Conservation (phyloP, 2,888 invertebrate genomes). For the Uropetala carovei region DNA sequence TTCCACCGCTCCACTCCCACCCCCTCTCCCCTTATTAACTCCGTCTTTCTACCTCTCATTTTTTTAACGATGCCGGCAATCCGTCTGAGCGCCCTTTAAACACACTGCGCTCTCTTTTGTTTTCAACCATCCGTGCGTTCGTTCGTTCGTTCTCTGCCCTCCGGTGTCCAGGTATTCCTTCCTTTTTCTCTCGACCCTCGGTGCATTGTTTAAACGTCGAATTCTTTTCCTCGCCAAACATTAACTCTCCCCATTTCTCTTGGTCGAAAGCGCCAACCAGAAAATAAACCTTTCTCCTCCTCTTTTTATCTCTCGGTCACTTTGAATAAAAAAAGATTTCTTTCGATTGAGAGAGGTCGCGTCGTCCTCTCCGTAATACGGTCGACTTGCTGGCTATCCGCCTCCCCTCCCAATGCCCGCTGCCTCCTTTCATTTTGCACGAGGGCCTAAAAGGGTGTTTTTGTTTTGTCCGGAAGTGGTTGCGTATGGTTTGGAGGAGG, state of each 20-base stretch:
- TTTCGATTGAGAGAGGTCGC: too few relatives aligned
- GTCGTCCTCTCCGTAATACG: too few relatives aligned
- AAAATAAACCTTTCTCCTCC: constrained; percentile 1
- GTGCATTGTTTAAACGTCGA: neutral
- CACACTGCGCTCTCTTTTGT: neutral
- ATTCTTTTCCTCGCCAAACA: neutral
- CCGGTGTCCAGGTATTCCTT: neutral
- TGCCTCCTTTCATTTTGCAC: neutral
- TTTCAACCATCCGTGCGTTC: neutral
- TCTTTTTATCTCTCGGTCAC: neutral
- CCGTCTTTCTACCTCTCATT: neutral
- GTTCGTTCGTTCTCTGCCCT: neutral
- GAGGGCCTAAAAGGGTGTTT: neutral
- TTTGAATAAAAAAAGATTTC: neutral
- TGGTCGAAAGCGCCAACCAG: constrained; percentile 3
- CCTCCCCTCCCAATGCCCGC: neutral
- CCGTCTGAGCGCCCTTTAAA: neutral
- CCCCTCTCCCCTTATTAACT: neutral
- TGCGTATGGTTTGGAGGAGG: neutral
- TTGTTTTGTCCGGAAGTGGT: neutral
- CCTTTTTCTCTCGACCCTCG: neutral
- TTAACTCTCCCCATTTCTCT: neutral
- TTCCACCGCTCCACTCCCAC: too few relatives aligned
- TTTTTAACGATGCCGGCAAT: neutral
- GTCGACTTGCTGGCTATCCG: too few relatives aligned